Percentiles rank a stretch among this genome's conserved stretches.
phyloP scores from a whole-genome alignment of 1,140 invertebrate species.

The Zeugodacus cucurbitae region DNA sequence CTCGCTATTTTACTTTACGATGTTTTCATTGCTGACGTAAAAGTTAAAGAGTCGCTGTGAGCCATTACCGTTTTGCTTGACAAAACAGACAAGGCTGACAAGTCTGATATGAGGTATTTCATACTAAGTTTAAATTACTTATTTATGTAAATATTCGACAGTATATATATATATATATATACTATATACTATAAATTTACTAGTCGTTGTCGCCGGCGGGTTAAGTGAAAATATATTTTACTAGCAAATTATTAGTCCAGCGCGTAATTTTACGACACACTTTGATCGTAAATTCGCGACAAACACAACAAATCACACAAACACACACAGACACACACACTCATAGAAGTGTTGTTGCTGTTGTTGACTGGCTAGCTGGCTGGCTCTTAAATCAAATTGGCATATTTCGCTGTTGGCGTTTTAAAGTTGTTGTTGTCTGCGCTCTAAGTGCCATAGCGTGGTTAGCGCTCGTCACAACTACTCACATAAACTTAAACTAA shows the following conservation, averaged over 20 bases:
- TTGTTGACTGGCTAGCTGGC: background rate
- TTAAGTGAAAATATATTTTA: slow-evolving; percentile 33
- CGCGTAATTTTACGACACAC: background rate
- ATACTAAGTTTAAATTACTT: background rate
- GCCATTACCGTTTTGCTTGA: background rate
- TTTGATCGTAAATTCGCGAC: background rate
- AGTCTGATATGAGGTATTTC: background rate
- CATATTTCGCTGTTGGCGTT: slow-evolving; percentile 7
- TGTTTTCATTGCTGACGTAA: background rate
- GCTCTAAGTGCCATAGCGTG: background rate
- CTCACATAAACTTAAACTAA: background rate
- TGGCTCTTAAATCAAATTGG: slow-evolving; percentile 18
- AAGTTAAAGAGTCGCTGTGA: background rate
- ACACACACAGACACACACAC: background rate
- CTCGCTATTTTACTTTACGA: background rate
- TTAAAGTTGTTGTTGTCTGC: background rate
- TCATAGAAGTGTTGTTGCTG: background rate
- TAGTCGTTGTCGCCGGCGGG: background rate
- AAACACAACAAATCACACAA: background rate
- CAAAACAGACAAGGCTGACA: no score
- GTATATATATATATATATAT: background rate
- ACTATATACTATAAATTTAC: background rate
- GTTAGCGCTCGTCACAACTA: background rate
- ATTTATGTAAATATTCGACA: slow-evolving; percentile 7
- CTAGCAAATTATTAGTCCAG: slow-evolving; percentile 6